Conservation (phyloP, 2,113 vertebrate genomes). For the Pao palembangensis region DNA sequence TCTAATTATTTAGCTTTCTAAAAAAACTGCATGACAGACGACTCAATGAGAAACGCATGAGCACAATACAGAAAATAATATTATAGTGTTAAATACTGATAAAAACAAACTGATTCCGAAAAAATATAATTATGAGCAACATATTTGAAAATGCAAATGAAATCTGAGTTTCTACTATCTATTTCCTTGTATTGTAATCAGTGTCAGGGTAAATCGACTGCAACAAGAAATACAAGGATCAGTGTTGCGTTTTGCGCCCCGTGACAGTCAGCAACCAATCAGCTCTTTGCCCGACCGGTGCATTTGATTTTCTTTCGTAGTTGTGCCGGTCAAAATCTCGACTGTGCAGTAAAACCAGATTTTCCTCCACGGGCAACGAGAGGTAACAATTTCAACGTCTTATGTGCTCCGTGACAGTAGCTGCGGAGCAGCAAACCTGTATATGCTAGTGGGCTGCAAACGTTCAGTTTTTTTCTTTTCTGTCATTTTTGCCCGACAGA, state of each 20-base stretch:
- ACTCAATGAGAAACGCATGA: no score
- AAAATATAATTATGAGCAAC: no score
- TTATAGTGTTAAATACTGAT: no score
- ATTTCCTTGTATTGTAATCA: no score
- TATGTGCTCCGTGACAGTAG: conserved; percentile 7
- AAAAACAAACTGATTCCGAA: no score
- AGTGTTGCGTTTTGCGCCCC: not conserved
- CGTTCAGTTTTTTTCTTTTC: not conserved
- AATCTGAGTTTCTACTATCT: no score
- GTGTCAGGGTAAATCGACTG: no score
- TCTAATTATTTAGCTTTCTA: no score
- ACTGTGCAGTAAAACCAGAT: fast-evolving
- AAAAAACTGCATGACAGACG: no score
- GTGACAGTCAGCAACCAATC: conserved; percentile 56
- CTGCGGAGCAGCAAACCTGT: conserved; percentile 3
- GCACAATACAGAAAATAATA: no score
- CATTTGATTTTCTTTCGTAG: conserved; percentile 9
- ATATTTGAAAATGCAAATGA: no score
- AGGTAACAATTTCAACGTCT: conserved; percentile 17
- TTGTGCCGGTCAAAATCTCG: fast-evolving
- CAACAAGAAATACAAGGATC: no score
- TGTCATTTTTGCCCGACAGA: not conserved
- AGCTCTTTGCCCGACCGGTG: conserved; percentile 27
- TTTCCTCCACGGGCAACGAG: not conserved
- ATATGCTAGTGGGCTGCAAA: conserved; percentile 2